Evolutionary conservation across 2,888 invertebrate species (phyloP), one percentile per base, ranked within the genome.

Genomic region (Tenodera sinensis): DNA sequence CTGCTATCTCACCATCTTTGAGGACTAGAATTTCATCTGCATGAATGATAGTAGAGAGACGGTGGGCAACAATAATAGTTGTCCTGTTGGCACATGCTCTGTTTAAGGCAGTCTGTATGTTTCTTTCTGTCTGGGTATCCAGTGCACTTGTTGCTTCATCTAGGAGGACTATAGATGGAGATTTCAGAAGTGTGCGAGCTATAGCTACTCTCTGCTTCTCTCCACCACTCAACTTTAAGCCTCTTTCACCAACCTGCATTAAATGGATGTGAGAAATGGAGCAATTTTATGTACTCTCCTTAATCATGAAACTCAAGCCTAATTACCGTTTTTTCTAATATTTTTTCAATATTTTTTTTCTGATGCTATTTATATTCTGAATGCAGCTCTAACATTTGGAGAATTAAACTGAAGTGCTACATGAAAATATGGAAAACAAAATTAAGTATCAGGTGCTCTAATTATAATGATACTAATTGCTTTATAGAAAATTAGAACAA

Each of bases 181-280:
- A 95, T 93, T 99, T 99, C 34, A 99, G 94, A 34, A 99, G 95
- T 0, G 99, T 99, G 90, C 99, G 94, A 0, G 99, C 99, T 91
- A 99, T 99, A 0, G 99, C 99, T 89, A 99, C 98, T 91, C 99
- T 95, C 93, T 99, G 99, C 92, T 99, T 99, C 93, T 99, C 99
- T 2, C 99, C 99, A 2, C 99, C 99, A 92, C 99, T 99, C 90
- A 99, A 94, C 91, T 98, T 96, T 89, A 99, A 93, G 8, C 99
- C 99, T 92, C 99, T 95, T 93, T 99, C 99, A 9, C 99, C 99
- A 28, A 99, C 98, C 96, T 97, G 90, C 0, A 6, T 71, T 71
- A 71, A 71, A 71, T 3, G 3, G 54, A 71, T 42, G 34, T 34
- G 12, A 42, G 12, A 42, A 9, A 0, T 42, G 42, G 42, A 42